phyloP scores from a whole-genome alignment of 1,140 invertebrate genomes.

The Drosophila gunungcola region DNA sequence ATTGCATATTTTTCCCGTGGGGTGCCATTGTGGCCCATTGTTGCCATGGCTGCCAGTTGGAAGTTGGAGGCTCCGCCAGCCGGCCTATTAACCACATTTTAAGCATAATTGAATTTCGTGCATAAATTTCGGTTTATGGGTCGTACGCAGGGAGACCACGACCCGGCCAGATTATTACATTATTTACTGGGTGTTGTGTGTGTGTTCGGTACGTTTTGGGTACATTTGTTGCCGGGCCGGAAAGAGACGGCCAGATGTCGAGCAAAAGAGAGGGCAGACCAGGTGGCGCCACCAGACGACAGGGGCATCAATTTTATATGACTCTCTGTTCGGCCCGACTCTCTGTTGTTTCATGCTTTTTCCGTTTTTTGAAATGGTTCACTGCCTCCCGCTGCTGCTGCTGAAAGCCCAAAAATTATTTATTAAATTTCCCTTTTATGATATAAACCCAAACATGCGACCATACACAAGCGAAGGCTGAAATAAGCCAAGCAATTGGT shows the following conservation, averaged over 20 bases:
- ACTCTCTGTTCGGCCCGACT: constrained; percentile 28
- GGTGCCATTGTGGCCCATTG: constrained; percentile 53
- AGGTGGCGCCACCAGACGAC: constrained; percentile 63
- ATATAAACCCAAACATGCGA: constrained; percentile 32
- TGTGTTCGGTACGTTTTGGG: neutral
- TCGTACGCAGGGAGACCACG: constrained; percentile 69
- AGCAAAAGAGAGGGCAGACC: constrained; percentile 23
- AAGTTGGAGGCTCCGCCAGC: constrained; percentile 44
- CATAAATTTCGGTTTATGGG: constrained; percentile 82
- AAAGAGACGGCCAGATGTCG: constrained; percentile 9
- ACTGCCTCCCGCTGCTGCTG: constrained; percentile 26
- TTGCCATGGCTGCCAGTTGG: constrained; percentile 53
- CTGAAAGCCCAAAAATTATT: constrained; percentile 63
- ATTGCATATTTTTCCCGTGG: constrained; percentile 56
- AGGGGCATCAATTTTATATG: constrained; percentile 76
- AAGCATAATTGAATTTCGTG: constrained; percentile 82
- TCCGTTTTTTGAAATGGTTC: constrained; percentile 26
- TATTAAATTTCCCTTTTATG: constrained; percentile 75
- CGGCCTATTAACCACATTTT: constrained; percentile 82
- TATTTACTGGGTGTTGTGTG: constrained; percentile 69
- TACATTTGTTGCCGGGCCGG: constrained; percentile 7
- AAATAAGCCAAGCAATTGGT: constrained; percentile 62
- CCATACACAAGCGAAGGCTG: constrained; percentile 15
- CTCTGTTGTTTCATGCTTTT: constrained; percentile 30
- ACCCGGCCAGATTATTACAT: constrained; percentile 78